Base-by-base conservation (phyloP, 1,140 invertebrate species). In the Ips typographus region DNA sequence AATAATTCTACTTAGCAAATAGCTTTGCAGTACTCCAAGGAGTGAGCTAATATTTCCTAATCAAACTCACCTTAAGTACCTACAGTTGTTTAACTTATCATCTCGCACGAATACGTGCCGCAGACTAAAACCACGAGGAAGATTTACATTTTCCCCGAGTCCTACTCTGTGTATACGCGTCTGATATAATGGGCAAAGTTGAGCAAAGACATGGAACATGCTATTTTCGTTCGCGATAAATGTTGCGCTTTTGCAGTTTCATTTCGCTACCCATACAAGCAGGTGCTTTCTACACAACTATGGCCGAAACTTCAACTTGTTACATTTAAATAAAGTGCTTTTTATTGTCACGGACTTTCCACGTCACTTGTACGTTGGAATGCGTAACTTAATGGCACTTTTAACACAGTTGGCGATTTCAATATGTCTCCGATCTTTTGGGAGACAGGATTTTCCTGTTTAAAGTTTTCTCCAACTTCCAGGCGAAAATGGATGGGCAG, bases 201-300 rank as follows among this genome's bases (percentile, higher is more conserved):
- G 38, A 47, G 65, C 42, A 58, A 66, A 66, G 65, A 66, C 55
- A 66, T 56, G 44, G 63, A 39, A 58, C 65, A 66, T 38, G 65
- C 65, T 66, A 66, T 66, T 66, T 66, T 66, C 65, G 55, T 59
- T 40, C 51, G 59, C 65, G 65, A 66, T 66, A 66, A 66, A 66
- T 58, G 65, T 66, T 66, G 65, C 65, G 65, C 65, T 66, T 59
- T 66, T 66, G 56, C 65, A 66, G 63, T 65, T 65, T 65, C 63
- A 65, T 65, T 65, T 65, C 44, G 65, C 65, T 59, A n/a, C 40
- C 47, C 47, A 66, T 4, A 40, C 58, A 66, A 66, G 56, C 65
- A 66, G 65, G 55, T 66, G 65, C 44, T 66, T 37, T 58, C 38
- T 42, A 59, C 65, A 51, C 49, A 55, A 66, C 58, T 58, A 66